Conservation (phyloP, 2,113 vertebrate species). For the Herpetotheres cachinnans region DNA sequence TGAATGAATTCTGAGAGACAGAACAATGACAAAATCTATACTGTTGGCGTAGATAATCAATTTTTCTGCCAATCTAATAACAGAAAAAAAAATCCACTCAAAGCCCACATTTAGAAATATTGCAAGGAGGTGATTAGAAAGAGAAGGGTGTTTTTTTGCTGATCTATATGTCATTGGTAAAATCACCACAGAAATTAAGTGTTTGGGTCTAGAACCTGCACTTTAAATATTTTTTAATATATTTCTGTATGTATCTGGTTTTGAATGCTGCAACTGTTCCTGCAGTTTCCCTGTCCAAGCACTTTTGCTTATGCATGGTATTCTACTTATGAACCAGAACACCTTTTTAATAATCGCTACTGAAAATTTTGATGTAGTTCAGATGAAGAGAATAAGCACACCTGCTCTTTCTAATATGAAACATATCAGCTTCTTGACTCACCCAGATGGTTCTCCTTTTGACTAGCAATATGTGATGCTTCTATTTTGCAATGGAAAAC, state of each 20-base stretch:
- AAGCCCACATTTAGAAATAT: neutral
- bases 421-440: neutral
- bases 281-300: neutral
- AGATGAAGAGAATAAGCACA: neutral
- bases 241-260: neutral
- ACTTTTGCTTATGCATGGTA: neutral
- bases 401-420: neutral
- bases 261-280: neutral
- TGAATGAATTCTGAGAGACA: neutral
- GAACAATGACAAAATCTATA: neutral
- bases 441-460: neutral
- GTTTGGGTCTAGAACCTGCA: neutral
- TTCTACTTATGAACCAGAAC: neutral
- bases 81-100: neutral
- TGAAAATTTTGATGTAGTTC: neutral
- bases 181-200: neutral
- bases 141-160: neutral
- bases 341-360: neutral
- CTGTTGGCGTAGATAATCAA: neutral
- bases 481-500: neutral
- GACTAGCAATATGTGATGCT: neutral
- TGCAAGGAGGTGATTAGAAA: neutral
- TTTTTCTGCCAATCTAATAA: neutral
- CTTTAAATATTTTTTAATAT: neutral
- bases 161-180: neutral